phyloP scores from a whole-genome alignment of 35 echinoderm and acorn worm genomes.

The Heliocidaris tuberculata region DNA sequence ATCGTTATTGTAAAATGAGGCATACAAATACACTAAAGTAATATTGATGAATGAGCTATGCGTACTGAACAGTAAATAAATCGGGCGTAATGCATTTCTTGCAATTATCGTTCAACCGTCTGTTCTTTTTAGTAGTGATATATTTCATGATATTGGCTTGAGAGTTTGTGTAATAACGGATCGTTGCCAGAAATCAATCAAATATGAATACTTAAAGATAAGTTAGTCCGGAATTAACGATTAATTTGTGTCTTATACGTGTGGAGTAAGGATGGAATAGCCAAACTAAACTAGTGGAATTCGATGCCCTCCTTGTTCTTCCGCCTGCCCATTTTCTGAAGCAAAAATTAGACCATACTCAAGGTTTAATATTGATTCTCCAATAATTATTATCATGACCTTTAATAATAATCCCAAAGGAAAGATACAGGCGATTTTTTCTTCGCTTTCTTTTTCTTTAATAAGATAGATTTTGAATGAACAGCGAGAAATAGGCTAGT shows the following conservation, averaged over 20 bases:
- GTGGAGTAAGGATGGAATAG: no score
- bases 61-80: background rate
- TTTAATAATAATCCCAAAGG: background rate
- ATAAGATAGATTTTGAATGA: background rate
- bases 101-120: background rate
- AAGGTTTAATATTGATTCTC: background rate
- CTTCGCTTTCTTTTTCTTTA: background rate
- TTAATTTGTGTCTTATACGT: no score
- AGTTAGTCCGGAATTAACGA: no score
- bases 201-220: no score
- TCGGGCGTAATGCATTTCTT: background rate
- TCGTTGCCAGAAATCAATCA: background rate
- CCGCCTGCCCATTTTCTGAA: background rate
- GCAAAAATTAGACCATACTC: background rate
- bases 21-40: background rate
- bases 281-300: background rate
- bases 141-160: background rate
- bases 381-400: background rate
- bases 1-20: slow-evolving; percentile 5
- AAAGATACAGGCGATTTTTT: no score
- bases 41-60: background rate
- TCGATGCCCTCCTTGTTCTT: background rate
- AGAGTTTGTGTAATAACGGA: background rate
- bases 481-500: background rate
- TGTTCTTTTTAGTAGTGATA: background rate